Conservation (phyloP, 2,797 vertebrate species). For the Heterohyrax brucei region DNA sequence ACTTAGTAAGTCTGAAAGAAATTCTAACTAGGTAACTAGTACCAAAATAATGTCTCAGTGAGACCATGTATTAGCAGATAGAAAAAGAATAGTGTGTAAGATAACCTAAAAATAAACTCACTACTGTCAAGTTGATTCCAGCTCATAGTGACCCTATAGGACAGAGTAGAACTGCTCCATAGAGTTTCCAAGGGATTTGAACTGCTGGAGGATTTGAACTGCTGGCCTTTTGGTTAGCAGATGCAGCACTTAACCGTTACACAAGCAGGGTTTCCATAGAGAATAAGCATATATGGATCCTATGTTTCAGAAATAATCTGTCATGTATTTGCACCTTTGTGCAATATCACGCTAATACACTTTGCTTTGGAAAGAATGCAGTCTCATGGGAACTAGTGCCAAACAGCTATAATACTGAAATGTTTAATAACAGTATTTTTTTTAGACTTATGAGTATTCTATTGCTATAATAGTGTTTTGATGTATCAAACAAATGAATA, state of each 20-base stretch:
- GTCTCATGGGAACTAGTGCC: not conserved
- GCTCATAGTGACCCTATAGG: too few relatives aligned
- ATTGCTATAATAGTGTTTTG: not conserved
- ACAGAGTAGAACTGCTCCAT: too few relatives aligned
- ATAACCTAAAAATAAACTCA: too few relatives aligned
- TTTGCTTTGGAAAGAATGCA: conserved; percentile 4
- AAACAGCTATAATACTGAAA: not conserved
- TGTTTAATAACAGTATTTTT: not conserved
- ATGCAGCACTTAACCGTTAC: too few relatives aligned
- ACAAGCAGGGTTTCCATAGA: too few relatives aligned
- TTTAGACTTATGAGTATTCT: not conserved
- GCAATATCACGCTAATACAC: not conserved
- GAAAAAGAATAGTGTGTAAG: not conserved
- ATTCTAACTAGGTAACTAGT: not conserved
- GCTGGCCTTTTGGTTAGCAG: too few relatives aligned
- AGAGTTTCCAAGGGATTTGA: too few relatives aligned
- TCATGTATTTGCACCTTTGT: not conserved
- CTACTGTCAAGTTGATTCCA: too few relatives aligned
- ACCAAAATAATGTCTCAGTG: not conserved
- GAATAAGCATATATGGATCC: too few relatives aligned
- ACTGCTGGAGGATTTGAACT: too few relatives aligned
- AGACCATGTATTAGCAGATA: not conserved
- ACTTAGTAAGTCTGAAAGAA: conserved; percentile 43
- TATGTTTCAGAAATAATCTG: not conserved
- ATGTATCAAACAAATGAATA: not conserved